A percentile compares a stretch with the other conserved stretches of the same genome.
Conservation (phyloP, 2,113 vertebrate species). For the Mellivora capensis region DNA sequence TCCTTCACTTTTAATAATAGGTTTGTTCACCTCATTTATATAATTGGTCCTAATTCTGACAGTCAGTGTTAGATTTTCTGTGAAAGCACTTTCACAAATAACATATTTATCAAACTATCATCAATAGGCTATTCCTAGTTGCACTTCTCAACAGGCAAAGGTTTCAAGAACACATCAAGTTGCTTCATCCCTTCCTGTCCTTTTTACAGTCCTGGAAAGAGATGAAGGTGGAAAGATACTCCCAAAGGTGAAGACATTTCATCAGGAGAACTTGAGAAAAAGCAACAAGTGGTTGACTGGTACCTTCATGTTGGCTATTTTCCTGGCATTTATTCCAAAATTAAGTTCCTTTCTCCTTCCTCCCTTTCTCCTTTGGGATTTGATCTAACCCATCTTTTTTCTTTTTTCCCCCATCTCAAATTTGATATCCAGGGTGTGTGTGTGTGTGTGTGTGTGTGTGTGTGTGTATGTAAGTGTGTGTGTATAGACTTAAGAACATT, state of each 20-base stretch:
- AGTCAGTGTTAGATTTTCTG: not conserved
- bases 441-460: not conserved
- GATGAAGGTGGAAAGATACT: not conserved
- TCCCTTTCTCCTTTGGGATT: not conserved
- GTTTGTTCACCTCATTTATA: not conserved
- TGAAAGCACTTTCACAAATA: not conserved
- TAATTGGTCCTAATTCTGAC: not conserved
- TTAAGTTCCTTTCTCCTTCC: not conserved
- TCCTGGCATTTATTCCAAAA: not conserved
- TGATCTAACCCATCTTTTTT: not conserved
- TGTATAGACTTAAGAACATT: not conserved
- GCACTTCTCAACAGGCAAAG: not conserved
- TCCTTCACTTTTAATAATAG: not conserved
- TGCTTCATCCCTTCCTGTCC: not conserved
- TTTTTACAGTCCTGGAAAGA: not conserved
- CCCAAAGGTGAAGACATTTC: not conserved
- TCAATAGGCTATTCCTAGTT: not conserved
- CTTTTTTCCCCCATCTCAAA: not conserved
- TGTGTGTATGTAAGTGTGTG: not conserved
- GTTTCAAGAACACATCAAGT: not conserved
- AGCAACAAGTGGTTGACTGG: not conserved
- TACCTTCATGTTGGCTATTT: not conserved
- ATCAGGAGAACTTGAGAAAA: not conserved
- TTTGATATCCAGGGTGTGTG: not conserved
- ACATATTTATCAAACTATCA: not conserved